Evolutionary conservation across 1,140 invertebrate species (phyloP).

Genomic region (Mactra quadrangularis): DNA sequence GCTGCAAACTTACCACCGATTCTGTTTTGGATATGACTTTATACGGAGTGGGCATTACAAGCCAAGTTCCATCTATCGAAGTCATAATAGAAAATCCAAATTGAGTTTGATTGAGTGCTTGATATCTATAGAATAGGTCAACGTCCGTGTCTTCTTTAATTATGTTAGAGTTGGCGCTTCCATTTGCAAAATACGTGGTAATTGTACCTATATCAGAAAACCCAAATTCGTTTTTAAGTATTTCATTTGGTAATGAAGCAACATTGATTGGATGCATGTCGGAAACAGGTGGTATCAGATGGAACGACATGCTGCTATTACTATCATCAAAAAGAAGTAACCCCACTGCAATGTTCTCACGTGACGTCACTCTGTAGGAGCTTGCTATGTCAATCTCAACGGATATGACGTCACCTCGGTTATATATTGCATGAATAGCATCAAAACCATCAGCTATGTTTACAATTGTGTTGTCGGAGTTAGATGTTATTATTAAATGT

Average conservation of each 20-base stretch:
- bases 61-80: no score
- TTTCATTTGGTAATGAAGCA: not conserved
- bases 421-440: slow-evolving; percentile 10
- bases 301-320: not conserved
- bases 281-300: not conserved
- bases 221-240: not conserved
- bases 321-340: not conserved
- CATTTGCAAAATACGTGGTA: slow-evolving; percentile 4
- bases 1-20: no score
- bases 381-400: slow-evolving; percentile 18
- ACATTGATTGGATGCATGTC: not conserved
- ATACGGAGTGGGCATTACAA: no score
- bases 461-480: slow-evolving; percentile 39
- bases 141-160: no score
- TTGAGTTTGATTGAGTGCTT: no score
- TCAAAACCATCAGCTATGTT: slow-evolving; percentile 41
- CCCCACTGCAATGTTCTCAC: not conserved
- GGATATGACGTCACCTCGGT: slow-evolving; percentile 1
- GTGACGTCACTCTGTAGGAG: not conserved
- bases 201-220: not conserved
- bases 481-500: slow-evolving; percentile 2
- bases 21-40: no score
- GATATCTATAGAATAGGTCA: no score
- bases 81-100: no score
- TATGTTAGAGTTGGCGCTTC: not conserved